A percentile compares a stretch with the other conserved stretches of the same genome.
phyloP scores from a whole-genome alignment of 2,888 invertebrate genomes.

The Choreutis nemorana region DNA sequence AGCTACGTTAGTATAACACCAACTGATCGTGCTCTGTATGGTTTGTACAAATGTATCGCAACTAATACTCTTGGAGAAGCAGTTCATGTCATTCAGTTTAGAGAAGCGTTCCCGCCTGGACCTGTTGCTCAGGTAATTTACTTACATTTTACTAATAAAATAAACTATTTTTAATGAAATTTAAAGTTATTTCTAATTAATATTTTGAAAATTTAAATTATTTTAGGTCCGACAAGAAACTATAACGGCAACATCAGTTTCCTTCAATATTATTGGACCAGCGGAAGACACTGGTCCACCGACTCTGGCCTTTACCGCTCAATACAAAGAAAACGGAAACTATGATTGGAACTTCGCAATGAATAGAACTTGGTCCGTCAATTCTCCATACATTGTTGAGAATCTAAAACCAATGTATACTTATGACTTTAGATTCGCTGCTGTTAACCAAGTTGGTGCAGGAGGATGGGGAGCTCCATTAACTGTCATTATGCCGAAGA shows the following conservation, averaged over 20 bases:
- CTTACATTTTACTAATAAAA: not conserved
- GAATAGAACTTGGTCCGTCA: constrained; percentile 82
- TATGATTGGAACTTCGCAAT: constrained; percentile 74
- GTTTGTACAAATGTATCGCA: constrained; percentile 83
- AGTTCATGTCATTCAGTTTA: constrained; percentile 73
- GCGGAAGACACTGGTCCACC: constrained; percentile 78
- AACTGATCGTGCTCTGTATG: constrained; percentile 70
- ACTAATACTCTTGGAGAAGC: constrained; percentile 77
- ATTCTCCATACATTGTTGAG: constrained; percentile 83
- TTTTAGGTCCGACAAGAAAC: constrained; percentile 71
- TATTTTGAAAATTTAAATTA: not conserved
- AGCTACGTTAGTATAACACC: constrained; percentile 78
- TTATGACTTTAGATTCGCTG: constrained; percentile 86
- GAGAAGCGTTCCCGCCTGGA: constrained; percentile 77
- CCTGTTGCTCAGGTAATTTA: constrained; percentile 59
- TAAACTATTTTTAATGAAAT: not conserved
- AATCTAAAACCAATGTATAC: constrained; percentile 77
- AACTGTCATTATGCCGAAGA: constrained; percentile 76
- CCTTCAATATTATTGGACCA: constrained; percentile 80
- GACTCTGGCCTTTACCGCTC: constrained; percentile 74
- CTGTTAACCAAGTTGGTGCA: constrained; percentile 82
- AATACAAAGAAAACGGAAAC: constrained; percentile 75
- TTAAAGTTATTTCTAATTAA: not conserved
- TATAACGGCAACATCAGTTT: constrained; percentile 85
- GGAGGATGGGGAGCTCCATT: constrained; percentile 76